phyloP scores from a whole-genome alignment of 2,113 vertebrate species.

The Bucco capensis region DNA sequence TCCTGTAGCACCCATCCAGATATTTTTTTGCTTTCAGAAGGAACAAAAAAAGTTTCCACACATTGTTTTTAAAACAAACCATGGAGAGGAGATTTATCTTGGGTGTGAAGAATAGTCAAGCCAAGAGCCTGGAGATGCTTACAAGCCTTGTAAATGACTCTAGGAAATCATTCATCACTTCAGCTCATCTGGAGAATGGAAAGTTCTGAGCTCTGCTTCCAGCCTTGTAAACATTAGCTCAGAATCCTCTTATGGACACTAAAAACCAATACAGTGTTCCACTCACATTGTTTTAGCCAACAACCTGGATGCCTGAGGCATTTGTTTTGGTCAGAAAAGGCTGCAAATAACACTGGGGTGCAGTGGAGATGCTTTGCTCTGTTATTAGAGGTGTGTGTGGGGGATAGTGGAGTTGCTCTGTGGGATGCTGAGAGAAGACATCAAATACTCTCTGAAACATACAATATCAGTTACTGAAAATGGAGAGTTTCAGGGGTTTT shows the following conservation, averaged over 20 bases:
- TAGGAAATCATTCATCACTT: constrained; percentile 46
- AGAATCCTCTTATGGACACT: not conserved
- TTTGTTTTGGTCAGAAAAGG: not conserved
- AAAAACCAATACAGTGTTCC: not conserved
- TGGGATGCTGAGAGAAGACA: not conserved
- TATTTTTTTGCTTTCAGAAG: not conserved
- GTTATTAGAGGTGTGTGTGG: not conserved
- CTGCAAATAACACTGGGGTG: not conserved
- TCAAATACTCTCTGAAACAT: not conserved
- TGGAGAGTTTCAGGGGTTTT: too few species aligned
- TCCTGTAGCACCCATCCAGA: not conserved
- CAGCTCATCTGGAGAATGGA: constrained; percentile 7
- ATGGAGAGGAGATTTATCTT: not conserved
- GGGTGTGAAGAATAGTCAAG: not conserved
- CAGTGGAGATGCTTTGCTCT: not conserved
- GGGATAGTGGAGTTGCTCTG: not conserved
- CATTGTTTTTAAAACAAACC: constrained; percentile 43
- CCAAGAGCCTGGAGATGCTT: constrained; percentile 22
- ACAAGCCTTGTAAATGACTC: not conserved
- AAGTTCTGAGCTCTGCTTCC: not conserved
- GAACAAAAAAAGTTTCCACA: constrained; percentile 20
- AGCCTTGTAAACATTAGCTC: constrained; percentile 16
- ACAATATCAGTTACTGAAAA: too few species aligned
- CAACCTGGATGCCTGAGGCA: not conserved
- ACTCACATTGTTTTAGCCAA: not conserved